Evolutionary conservation across 2,113 vertebrate species (phyloP).

Genomic region (Dicentrarchus labrax): DNA sequence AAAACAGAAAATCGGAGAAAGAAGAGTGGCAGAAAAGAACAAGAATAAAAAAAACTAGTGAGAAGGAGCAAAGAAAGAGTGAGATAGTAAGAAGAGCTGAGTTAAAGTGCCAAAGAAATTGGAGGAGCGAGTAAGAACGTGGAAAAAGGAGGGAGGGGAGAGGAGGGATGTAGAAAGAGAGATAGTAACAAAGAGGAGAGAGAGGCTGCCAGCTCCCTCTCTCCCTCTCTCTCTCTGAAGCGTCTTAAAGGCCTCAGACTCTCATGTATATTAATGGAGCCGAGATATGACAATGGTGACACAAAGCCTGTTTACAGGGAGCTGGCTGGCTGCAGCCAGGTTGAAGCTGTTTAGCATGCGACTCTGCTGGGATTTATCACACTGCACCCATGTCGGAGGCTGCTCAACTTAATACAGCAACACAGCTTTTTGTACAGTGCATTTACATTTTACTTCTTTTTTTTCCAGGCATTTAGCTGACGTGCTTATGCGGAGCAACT

Average conservation of each 20-base stretch:
- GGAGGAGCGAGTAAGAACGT: constrained; percentile 18
- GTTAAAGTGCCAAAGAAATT: constrained; percentile 36
- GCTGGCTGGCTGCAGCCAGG: constrained; percentile 77
- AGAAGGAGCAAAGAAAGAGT: constrained; percentile 32
- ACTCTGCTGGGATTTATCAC: constrained; percentile 79
- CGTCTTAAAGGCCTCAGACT: constrained; percentile 82
- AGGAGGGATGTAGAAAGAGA: constrained; percentile 40
- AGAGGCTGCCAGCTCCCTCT: constrained; percentile 57
- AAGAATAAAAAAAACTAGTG: constrained; percentile 13
- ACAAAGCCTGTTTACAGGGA: constrained; percentile 85
- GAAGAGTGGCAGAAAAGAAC: neutral
- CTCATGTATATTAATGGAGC: constrained; percentile 86
- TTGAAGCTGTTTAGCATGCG: constrained; percentile 80
- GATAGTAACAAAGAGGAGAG: constrained; percentile 64
- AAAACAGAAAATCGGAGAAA: neutral
- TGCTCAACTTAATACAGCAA: constrained; percentile 75
- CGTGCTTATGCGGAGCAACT: constrained; percentile 54
- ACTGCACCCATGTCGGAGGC: constrained; percentile 69
- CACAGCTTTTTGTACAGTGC: constrained; percentile 62
- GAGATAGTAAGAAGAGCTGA: constrained; percentile 26
- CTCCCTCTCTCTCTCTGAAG: constrained; percentile 68
- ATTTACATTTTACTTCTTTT: constrained; percentile 61
- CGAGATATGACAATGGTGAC: constrained; percentile 84
- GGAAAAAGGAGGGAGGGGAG: constrained; percentile 30
- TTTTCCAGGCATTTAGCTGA: constrained; percentile 35